phyloP scores from a whole-genome alignment of 2,113 vertebrate species.

The Lamprotornis superbus region DNA sequence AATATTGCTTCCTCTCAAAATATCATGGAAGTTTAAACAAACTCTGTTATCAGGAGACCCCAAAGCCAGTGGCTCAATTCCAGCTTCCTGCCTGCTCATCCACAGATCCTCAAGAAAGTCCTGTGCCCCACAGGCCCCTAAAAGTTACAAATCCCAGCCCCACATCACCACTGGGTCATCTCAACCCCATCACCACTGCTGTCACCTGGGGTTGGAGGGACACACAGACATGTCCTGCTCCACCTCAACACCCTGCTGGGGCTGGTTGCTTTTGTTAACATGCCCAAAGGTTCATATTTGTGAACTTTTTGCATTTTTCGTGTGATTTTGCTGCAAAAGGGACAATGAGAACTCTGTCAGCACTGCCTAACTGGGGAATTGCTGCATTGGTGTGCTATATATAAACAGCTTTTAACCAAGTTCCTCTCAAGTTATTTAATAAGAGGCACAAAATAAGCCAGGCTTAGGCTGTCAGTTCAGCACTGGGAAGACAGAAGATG shows the following conservation, averaged over 20 bases:
- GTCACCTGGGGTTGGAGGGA: not conserved
- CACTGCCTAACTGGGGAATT: not conserved
- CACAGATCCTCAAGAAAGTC: not conserved
- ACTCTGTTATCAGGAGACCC: not conserved
- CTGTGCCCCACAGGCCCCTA: not conserved
- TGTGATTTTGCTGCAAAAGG: not conserved
- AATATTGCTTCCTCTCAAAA: constrained; percentile 20
- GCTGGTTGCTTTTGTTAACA: accelerated
- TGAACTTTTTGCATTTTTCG: not conserved
- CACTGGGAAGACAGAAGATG: not conserved
- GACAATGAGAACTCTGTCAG: not conserved
- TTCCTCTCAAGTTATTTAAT: not conserved
- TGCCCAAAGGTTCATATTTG: not conserved
- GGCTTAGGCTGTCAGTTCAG: not conserved
- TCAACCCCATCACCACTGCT: not conserved
- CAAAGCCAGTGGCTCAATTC: not conserved
- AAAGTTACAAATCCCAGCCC: not conserved
- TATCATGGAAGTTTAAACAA: constrained; percentile 13
- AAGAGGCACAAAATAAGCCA: not conserved
- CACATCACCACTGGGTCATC: not conserved
- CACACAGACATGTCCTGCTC: not conserved
- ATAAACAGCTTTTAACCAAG: not conserved
- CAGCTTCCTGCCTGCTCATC: not conserved
- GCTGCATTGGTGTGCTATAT: accelerated
- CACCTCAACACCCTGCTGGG: not conserved